Evolutionary conservation across 2,888 invertebrate species (phyloP).

Genomic region (Clitarchus hookeri): DNA sequence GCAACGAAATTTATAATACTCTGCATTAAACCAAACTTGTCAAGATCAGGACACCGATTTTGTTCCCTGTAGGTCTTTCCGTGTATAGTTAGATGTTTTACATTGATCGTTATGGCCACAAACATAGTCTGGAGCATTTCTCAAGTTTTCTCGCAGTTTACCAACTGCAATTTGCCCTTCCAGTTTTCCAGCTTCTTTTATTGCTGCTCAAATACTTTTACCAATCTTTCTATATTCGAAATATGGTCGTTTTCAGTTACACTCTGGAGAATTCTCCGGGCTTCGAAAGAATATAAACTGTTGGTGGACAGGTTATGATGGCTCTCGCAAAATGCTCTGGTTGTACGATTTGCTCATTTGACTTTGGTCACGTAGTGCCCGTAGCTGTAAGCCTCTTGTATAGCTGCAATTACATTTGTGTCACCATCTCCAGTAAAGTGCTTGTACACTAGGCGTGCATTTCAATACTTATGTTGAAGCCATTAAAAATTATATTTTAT

Average conservation of each 20-base stretch:
- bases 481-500: constrained; percentile 32
- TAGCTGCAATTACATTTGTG: not conserved
- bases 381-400: constrained; percentile 18
- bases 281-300: not conserved
- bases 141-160: not conserved
- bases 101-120: not conserved
- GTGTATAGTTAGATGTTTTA: not conserved
- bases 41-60: not conserved
- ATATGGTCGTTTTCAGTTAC: not conserved
- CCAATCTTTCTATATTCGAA: not conserved
- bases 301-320: constrained; percentile 32
- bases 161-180: not conserved
- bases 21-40: not conserved
- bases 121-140: constrained; percentile 6
- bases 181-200: not conserved
- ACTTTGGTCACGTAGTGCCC: constrained; percentile 33
- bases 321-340: constrained; percentile 30
- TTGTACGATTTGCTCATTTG: constrained; percentile 39
- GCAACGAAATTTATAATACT: not conserved
- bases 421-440: constrained; percentile 39
- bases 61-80: not conserved
- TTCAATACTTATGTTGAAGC: constrained; percentile 33
- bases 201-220: not conserved
- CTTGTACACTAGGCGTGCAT: constrained; percentile 37
- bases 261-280: not conserved